Base-by-base conservation (phyloP, 2,113 vertebrate species). In the Motacilla tschutschensis region DNA sequence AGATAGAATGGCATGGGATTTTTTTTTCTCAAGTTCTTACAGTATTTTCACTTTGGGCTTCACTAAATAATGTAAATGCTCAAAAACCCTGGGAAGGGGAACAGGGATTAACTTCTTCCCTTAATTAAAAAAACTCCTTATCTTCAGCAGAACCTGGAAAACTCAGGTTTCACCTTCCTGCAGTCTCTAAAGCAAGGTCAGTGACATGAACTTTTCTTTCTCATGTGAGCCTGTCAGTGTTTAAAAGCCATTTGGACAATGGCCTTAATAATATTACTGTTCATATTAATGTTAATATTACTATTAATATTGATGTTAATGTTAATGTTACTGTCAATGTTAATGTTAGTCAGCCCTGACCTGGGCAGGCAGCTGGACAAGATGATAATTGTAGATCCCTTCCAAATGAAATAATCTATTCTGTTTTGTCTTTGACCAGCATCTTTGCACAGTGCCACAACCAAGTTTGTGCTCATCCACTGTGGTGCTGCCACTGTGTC, bases 301-400 rank as follows among this genome's bases (percentile, higher is more conserved):
- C 7, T 47, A 24, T 24, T 43, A 19, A 43, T 43, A 43, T 43
- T 18, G 9, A 43, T 43, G 7, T 29, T 17, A 50, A 17, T 29
- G 5, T 29, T 29, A 51, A 18, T 29, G 9, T 51, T 9, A 53
- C 51, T 5, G 14, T 14, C 17, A 10, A 50, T 46, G 24, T 19
- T 25, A 50, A 50, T 53, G 8, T 66, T 29, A 17, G 31, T 40
- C 50, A 80, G 57, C 43, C 21, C 53, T 62, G 44, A 66, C 44
- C 3, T 13, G 26, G n/a, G 59, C 53, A 50, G 48, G 44, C 44
- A 75, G 40, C 14, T 89, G 66, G 57, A 82, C 36, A 35, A 29
- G 40, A 18, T n/a, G 38, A 17, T 19, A 5, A 0, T 1, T 54
- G 15, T 3, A 79, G 3, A 20, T n/a, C 14, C 9, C 14, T 79